Percentiles rank a stretch among this genome's conserved stretches.
Evolutionary conservation across 2,888 invertebrate species (phyloP).

Genomic region (Stramonita haemastoma): DNA sequence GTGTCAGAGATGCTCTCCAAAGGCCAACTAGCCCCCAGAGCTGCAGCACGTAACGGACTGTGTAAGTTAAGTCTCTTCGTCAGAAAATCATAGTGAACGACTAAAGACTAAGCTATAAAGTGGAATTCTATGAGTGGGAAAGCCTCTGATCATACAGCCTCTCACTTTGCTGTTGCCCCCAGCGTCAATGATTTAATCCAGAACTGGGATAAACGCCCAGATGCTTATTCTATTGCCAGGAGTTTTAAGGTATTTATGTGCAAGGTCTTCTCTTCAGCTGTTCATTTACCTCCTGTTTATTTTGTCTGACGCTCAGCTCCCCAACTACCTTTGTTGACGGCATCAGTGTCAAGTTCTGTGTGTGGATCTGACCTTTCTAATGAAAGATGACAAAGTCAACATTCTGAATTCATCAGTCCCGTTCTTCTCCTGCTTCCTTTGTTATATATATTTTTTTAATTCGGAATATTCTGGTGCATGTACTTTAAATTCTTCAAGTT

Average conservation of each 20-base stretch:
- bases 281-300: conserved; percentile 5
- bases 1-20: too few relatives aligned
- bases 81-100: too few relatives aligned
- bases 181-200: too few relatives aligned
- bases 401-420: conserved; percentile 25
- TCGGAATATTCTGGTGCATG: neutral
- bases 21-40: too few relatives aligned
- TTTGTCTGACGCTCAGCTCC: neutral
- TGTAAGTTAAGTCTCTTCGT: too few relatives aligned
- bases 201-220: too few relatives aligned
- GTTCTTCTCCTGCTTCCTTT: neutral
- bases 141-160: too few relatives aligned
- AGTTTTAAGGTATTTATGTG: conserved; percentile 18
- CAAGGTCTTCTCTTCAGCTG: neutral
- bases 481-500: neutral
- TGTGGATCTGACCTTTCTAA: neutral
- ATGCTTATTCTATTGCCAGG: neutral
- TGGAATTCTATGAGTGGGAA: too few relatives aligned
- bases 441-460: neutral
- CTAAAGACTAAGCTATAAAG: too few relatives aligned
- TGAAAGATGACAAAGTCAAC: neutral
- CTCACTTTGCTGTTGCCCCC: too few relatives aligned
- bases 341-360: neutral
- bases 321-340: neutral
- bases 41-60: too few relatives aligned